Percentiles rank a stretch among this genome's conserved stretches.
These are phyloP conservation scores for Pseudolaguvia tuberculata DNA, from an alignment of 2,113 vertebrate species.

Conservation along the genomic window DNA sequence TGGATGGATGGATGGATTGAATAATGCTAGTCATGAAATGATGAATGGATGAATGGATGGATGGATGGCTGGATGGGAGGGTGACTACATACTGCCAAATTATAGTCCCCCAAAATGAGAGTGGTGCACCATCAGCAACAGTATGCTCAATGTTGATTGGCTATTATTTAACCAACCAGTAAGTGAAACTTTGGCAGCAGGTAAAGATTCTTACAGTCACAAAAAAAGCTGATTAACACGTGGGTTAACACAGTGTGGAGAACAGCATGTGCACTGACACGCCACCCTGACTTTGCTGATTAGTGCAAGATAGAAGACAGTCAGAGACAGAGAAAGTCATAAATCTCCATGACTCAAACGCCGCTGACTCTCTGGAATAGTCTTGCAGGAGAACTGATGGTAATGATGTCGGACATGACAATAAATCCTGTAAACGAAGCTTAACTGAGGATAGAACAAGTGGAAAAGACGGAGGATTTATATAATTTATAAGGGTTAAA, in stretches of 20 bases:
- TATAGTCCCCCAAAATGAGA: background rate
- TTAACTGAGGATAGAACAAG: background rate
- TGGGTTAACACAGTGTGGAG: background rate
- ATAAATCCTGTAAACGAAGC: conserved; percentile 26
- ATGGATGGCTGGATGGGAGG: no score
- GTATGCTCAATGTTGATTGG: conserved; percentile 1
- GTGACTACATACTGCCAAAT: no score
- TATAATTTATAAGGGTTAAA: conserved; percentile 15
- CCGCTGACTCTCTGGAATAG: background rate
- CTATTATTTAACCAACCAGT: background rate
- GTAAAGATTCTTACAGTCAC: background rate
- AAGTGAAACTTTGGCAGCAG: background rate
- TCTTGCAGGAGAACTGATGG: conserved; percentile 5
- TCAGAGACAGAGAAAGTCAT: background rate
- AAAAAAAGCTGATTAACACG: background rate
- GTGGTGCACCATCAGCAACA: background rate
- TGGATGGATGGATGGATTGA: background rate
- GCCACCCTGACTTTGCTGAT: background rate
- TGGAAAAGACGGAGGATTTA: conserved; percentile 2
- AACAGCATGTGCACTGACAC: background rate
- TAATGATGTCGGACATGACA: conserved; percentile 10
- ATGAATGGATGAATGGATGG: no score
- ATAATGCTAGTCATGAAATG: background rate
- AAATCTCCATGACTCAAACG: background rate
- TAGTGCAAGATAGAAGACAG: background rate